phyloP scores from a whole-genome alignment of 2,888 invertebrate genomes.

The Apeira syringaria region DNA sequence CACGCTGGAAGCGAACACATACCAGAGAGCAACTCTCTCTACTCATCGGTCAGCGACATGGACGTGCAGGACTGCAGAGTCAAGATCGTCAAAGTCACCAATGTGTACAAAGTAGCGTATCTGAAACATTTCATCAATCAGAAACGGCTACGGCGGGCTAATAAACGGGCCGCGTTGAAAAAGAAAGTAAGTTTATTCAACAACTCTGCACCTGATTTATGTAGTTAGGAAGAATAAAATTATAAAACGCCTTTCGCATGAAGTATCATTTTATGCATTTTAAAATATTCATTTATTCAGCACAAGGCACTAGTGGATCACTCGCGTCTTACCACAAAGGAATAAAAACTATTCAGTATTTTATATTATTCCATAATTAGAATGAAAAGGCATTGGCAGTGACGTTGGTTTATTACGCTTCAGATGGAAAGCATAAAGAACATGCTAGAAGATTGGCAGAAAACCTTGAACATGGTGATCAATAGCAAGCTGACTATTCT shows the following conservation, averaged over 20 bases:
- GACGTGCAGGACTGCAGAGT: constrained; percentile 59
- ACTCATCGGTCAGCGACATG: constrained; percentile 53
- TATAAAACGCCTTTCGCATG: too few species aligned
- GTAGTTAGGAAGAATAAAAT: too few species aligned
- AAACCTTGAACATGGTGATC: constrained; percentile 62
- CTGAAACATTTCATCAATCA: constrained; percentile 71
- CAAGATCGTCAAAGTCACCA: constrained; percentile 72
- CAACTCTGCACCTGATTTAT: neutral
- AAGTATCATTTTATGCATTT: too few species aligned
- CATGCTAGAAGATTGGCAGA: constrained; percentile 69
- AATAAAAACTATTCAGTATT: neutral
- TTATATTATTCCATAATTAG: neutral
- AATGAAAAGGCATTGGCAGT: too few species aligned
- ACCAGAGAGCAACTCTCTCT: constrained; percentile 48
- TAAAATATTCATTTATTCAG: constrained; percentile 26
- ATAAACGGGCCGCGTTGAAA: constrained; percentile 59
- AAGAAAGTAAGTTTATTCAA: constrained; percentile 71
- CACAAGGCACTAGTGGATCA: constrained; percentile 7
- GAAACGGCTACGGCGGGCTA: constrained; percentile 60
- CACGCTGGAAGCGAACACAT: constrained; percentile 35
- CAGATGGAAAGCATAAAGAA: constrained; percentile 68
- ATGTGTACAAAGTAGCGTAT: constrained; percentile 71
- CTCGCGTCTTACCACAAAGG: constrained; percentile 8
- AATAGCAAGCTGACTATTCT: constrained; percentile 55
- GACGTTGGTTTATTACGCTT: constrained; percentile 21